A percentile compares a stretch with the other conserved stretches of the same genome.
These are phyloP conservation scores for Drosophila parabipectinata DNA, from an alignment of 1,140 invertebrate genomes.

Conservation along the genomic window DNA sequence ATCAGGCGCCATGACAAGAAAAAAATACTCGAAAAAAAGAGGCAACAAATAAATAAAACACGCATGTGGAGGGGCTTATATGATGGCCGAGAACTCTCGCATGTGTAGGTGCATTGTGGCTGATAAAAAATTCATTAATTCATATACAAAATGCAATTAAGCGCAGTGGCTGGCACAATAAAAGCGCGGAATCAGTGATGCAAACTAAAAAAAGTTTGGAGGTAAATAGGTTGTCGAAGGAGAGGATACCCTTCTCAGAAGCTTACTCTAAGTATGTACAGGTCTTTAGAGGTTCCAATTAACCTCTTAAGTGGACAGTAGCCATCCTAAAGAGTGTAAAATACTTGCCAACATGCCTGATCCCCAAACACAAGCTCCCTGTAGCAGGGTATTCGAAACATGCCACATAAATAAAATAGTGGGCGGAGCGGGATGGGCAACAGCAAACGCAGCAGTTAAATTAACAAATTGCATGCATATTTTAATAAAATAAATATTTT, in stretches of 20 bases:
- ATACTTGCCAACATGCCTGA: background rate
- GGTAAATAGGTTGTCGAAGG: background rate
- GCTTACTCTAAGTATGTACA: too few species aligned
- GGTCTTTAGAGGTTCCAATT: too few species aligned
- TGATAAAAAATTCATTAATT: slow-evolving; percentile 83
- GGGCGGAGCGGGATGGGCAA: slow-evolving; percentile 21
- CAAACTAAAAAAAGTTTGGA: slow-evolving; percentile 40
- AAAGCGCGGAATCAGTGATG: slow-evolving; percentile 51
- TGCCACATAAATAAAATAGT: slow-evolving; percentile 65
- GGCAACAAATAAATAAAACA: slow-evolving; percentile 67
- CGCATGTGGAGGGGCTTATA: slow-evolving; percentile 52
- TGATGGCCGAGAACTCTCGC: slow-evolving; percentile 29
- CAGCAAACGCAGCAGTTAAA: slow-evolving; percentile 75
- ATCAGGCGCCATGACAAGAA: slow-evolving; percentile 66
- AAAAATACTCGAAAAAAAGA: slow-evolving; percentile 34
- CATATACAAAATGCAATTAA: slow-evolving; percentile 83
- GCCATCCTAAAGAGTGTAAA: too few species aligned
- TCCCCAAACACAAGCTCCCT: background rate
- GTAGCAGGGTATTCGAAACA: slow-evolving; percentile 39
- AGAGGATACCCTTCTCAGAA: slow-evolving; percentile 9
- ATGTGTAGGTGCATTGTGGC: slow-evolving; percentile 51
- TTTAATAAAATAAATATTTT: slow-evolving; percentile 83
- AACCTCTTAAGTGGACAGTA: too few species aligned
- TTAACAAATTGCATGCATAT: slow-evolving; percentile 83
- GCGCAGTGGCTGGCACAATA: slow-evolving; percentile 75